Conservation (phyloP, 2,113 vertebrate species). For the Ailurus styani region DNA sequence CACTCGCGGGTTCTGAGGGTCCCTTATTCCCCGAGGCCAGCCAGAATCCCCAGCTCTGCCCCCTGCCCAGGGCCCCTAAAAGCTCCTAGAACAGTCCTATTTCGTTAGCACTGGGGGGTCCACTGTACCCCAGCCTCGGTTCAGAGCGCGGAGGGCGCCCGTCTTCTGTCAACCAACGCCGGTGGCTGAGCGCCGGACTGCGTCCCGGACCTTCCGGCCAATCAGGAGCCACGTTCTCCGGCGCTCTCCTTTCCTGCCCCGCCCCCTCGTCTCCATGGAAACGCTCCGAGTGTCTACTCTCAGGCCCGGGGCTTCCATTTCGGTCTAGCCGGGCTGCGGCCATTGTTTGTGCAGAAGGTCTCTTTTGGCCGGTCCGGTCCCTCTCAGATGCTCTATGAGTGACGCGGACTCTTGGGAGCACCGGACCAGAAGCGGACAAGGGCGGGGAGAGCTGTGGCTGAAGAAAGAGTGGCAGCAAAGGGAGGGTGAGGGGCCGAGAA, state of each 20-base stretch:
- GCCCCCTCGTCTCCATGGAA: slow-evolving; percentile 22
- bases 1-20: not conserved
- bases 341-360: not conserved
- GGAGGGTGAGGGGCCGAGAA: not conserved
- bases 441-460: not conserved
- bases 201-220: not conserved
- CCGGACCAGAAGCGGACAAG: not conserved
- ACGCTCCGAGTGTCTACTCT: not conserved
- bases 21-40: not conserved
- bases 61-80: not conserved
- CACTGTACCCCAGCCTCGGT: fast-evolving
- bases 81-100: too few relatives aligned
- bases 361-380: fast-evolving
- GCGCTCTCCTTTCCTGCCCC: not conserved
- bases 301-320: not conserved
- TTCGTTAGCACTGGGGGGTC: fast-evolving
- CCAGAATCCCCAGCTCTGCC: not conserved
- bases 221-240: not conserved
- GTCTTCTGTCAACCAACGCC: fast-evolving
- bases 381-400: not conserved
- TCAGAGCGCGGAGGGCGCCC: fast-evolving
- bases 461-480: not conserved
- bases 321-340: fast-evolving
- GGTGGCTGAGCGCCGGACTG: fast-evolving
- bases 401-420: not conserved